Conservation (phyloP, 1,140 invertebrate genomes). For the Drosophila eugracilis region DNA sequence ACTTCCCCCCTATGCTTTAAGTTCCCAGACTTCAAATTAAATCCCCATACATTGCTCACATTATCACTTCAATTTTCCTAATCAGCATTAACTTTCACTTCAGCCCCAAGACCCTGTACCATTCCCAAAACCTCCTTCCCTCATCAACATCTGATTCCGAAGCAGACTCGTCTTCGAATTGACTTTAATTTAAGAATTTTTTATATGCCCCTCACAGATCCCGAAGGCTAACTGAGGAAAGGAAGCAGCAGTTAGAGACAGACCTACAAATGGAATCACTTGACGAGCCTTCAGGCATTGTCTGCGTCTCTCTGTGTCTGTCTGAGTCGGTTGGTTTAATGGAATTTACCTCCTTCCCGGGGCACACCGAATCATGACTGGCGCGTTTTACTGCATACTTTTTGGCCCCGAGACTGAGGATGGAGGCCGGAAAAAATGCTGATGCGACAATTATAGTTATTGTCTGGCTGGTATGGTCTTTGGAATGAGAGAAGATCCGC, state of each 20-base stretch:
- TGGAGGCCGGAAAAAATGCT: conserved; percentile 60
- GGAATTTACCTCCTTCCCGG: conserved; percentile 52
- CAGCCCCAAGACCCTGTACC: neutral
- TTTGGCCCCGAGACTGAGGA: conserved; percentile 31
- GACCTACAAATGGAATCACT: conserved; percentile 68
- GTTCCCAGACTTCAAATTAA: neutral
- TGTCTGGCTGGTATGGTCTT: conserved; percentile 73
- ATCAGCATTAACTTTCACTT: conserved; percentile 65
- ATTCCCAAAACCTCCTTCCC: neutral
- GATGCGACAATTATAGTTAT: conserved; percentile 82
- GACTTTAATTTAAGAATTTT: conserved; percentile 75
- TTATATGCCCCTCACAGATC: conserved; percentile 38
- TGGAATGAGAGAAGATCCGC: neutral
- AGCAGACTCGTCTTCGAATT: conserved; percentile 57
- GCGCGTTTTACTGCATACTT: conserved; percentile 59
- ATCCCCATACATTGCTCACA: conserved; percentile 7
- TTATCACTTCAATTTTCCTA: conserved; percentile 67
- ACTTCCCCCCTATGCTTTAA: neutral
- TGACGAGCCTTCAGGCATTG: conserved; percentile 58
- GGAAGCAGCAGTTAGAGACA: conserved; percentile 10
- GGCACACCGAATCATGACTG: conserved; percentile 38
- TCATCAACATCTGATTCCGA: conserved; percentile 12
- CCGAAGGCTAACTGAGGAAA: neutral
- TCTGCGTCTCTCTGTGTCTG: conserved; percentile 41
- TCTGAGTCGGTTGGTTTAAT: conserved; percentile 58